These are phyloP conservation scores for Drosophila simulans DNA, from an alignment of 1,140 invertebrate genomes.

Conservation along the genomic window DNA sequence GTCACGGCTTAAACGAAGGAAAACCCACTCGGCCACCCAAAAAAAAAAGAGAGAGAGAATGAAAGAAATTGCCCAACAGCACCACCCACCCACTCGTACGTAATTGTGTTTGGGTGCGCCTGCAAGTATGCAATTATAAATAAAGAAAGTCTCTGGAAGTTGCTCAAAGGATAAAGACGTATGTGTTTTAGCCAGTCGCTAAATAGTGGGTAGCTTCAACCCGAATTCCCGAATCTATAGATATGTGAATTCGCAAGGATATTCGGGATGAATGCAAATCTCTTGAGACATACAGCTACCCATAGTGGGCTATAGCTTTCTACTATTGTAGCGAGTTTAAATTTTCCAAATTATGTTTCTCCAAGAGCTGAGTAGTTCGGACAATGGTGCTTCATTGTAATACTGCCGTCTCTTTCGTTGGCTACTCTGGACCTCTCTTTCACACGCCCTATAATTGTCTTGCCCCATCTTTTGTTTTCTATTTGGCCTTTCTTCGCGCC, in stretches of 20 bases:
- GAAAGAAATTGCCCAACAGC: background rate
- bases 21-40: constrained; percentile 1
- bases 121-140: constrained; percentile 57
- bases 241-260: too few relatives aligned
- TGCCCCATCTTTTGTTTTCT: constrained; percentile 40
- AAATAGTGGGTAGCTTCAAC: too few relatives aligned
- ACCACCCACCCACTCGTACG: background rate
- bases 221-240: too few relatives aligned
- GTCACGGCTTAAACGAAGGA: constrained; percentile 40
- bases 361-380: background rate
- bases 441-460: constrained; percentile 33
- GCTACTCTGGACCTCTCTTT: background rate
- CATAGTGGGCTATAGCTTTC: too few relatives aligned
- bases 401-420: constrained; percentile 1
- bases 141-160: background rate
- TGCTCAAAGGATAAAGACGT: background rate
- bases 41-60: background rate
- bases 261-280: too few relatives aligned
- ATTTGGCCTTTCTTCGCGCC: constrained; percentile 18
- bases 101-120: constrained; percentile 35
- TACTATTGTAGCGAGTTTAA: too few relatives aligned
- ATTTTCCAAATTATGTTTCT: background rate
- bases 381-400: background rate
- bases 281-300: too few relatives aligned
- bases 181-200: background rate